These are phyloP conservation scores for Tenthredo mesomela DNA, from an alignment of 2,888 invertebrate species.

Conservation along the genomic window DNA sequence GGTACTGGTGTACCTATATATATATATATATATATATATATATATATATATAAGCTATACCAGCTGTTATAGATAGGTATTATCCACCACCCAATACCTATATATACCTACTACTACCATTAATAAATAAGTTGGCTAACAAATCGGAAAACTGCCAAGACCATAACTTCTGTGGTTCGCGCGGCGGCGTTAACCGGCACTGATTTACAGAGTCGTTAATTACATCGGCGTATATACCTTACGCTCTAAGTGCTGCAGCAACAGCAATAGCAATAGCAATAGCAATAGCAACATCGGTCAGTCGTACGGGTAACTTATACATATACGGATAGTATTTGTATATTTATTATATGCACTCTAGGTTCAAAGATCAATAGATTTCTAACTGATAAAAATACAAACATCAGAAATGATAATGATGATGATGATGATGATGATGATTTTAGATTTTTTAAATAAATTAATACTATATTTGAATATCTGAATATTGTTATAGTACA, in stretches of 20 bases:
- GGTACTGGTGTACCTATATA: not conserved
- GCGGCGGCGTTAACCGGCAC: slow-evolving; percentile 46
- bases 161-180: slow-evolving; percentile 50
- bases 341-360: no score
- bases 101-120: not conserved
- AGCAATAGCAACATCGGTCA: not conserved
- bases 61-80: not conserved
- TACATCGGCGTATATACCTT: slow-evolving; percentile 27
- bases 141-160: slow-evolving; percentile 51
- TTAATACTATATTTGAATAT: not conserved
- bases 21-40: not conserved
- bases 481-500: not conserved
- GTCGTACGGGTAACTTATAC: not conserved
- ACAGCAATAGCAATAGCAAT: not conserved
- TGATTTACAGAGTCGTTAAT: slow-evolving; percentile 50
- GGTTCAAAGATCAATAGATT: not conserved
- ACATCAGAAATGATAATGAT: not conserved
- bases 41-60: not conserved
- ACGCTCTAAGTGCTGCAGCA: no score
- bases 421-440: not conserved
- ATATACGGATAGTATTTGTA: not conserved
- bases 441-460: not conserved
- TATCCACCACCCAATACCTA: no score
- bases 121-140: slow-evolving; percentile 48
- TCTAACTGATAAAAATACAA: not conserved